These are phyloP conservation scores for Urechis unicinctus DNA, from an alignment of 2,888 invertebrate genomes.

Conservation along the genomic window DNA sequence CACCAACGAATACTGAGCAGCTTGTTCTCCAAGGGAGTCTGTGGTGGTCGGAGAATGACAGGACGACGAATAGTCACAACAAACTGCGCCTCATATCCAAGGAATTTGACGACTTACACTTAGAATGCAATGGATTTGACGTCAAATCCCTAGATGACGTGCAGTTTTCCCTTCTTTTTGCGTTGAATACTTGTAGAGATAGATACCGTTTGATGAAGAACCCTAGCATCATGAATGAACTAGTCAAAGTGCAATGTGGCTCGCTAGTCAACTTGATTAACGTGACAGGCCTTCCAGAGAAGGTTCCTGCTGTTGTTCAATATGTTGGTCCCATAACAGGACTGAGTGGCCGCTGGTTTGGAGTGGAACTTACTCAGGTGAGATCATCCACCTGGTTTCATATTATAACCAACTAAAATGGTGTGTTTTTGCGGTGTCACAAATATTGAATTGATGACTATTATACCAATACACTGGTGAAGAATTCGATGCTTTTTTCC, in stretches of 20 bases:
- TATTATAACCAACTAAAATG: no score
- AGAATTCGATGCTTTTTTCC: no score
- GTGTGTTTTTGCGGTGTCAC: no score
- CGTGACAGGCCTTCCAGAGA: constrained; percentile 5
- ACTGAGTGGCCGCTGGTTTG: constrained; percentile 33
- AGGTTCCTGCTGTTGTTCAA: not conserved
- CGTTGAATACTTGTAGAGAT: constrained; percentile 16
- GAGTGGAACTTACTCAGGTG: constrained; percentile 27
- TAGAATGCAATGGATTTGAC: constrained; percentile 8
- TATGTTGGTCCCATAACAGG: constrained; percentile 22
- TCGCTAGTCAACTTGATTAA: constrained; percentile 4
- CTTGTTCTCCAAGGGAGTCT: constrained; percentile 15
- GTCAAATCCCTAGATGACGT: constrained; percentile 6
- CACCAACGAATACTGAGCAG: not conserved
- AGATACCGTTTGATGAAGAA: constrained; percentile 11
- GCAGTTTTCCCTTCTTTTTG: constrained; percentile 12
- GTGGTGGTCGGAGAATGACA: constrained; percentile 2
- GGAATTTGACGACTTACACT: constrained; percentile 9
- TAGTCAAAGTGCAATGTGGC: constrained; percentile 3
- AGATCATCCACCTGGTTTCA: constrained; percentile 1
- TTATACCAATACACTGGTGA: no score
- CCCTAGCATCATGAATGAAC: constrained; percentile 6
- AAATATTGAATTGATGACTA: not conserved
- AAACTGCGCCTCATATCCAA: constrained; percentile 6
- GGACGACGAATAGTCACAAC: not conserved